Percentiles rank a stretch among this genome's conserved stretches.
These are phyloP conservation scores for Eurystomus glaucurus DNA, from an alignment of 2,797 vertebrate genomes.

Conservation along the genomic window DNA sequence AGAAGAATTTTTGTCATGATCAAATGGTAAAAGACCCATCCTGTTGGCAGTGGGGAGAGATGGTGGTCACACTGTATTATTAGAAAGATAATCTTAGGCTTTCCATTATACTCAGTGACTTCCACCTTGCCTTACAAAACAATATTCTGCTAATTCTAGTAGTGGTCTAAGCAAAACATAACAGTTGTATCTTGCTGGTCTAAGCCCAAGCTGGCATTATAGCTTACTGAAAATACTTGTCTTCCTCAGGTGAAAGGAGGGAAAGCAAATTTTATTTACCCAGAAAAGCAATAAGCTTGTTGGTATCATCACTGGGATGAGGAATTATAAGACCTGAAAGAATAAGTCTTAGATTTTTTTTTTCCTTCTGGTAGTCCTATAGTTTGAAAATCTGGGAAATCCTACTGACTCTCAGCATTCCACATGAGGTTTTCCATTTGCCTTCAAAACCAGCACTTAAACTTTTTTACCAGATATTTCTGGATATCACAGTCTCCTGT, in stretches of 20 bases:
- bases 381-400: background rate
- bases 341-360: background rate
- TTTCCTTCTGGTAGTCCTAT: background rate
- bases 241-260: background rate
- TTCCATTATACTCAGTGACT: background rate
- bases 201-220: background rate
- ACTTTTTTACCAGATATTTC: background rate
- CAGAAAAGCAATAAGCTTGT: background rate
- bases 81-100: background rate
- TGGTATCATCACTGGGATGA: background rate
- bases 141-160: background rate
- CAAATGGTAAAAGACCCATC: background rate
- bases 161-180: background rate
- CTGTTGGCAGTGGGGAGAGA: background rate
- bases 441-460: background rate
- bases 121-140: background rate
- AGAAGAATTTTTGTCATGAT: background rate
- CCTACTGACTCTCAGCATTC: background rate
- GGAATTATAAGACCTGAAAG: constrained; percentile 23
- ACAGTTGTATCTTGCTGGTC: background rate
- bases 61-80: background rate
- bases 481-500: background rate
- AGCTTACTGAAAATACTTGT: background rate
- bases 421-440: background rate
- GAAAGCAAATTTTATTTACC: background rate